Conservation (phyloP, 2,797 vertebrate genomes). For the Falco rusticolus region DNA sequence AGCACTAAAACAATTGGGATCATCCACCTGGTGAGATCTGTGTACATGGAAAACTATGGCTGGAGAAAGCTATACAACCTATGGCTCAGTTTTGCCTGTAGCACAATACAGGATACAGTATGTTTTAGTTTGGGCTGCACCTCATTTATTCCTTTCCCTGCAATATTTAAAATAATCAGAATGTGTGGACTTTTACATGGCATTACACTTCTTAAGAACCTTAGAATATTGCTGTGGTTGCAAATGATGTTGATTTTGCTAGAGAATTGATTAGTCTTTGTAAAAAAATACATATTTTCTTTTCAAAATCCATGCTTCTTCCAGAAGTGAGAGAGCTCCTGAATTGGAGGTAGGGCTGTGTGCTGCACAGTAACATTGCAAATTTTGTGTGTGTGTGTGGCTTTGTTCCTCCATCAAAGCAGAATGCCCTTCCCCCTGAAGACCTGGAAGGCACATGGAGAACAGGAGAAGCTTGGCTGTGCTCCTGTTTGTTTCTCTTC, state of each 20-base stretch:
- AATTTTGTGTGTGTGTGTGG: background rate
- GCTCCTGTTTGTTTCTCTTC: background rate
- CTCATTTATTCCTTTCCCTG: background rate
- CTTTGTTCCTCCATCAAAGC: background rate
- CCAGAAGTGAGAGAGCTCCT: background rate
- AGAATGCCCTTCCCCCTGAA: background rate
- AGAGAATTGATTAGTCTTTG: background rate
- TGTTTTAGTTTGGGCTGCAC: background rate
- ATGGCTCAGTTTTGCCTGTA: background rate
- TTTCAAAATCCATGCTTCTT: background rate
- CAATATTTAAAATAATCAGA: no score
- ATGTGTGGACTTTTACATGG: background rate
- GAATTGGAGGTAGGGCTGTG: background rate
- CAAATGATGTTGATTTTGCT: background rate
- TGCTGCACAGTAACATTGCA: background rate
- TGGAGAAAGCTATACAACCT: background rate
- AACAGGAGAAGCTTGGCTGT: no score
- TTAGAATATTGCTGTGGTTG: background rate
- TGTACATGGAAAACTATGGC: fast-evolving
- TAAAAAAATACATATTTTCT: background rate
- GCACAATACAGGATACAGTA: background rate
- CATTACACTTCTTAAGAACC: background rate
- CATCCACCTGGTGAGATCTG: background rate
- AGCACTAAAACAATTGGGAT: background rate
- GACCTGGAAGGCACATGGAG: background rate